phyloP scores from a whole-genome alignment of 2,888 invertebrate species.

The Drosophila prostipennis region DNA sequence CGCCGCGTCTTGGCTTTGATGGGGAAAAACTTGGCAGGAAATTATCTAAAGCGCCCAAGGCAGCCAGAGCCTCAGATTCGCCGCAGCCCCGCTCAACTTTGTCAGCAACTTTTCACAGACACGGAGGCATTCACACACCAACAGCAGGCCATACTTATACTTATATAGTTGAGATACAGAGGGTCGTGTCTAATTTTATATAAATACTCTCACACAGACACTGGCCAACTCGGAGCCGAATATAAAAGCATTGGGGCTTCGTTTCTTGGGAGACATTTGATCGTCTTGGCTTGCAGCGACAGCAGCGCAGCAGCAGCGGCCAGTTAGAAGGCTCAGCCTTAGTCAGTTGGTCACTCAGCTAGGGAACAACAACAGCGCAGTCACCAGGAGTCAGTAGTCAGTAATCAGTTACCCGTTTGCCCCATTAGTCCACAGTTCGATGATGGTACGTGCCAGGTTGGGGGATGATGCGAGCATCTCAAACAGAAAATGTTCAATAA shows the following conservation, averaged over 20 bases:
- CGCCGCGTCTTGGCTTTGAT: conserved; percentile 52
- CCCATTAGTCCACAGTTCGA: conserved; percentile 18
- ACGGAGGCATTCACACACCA: neutral
- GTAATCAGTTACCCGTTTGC: conserved; percentile 10
- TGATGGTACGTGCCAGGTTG: conserved; percentile 30
- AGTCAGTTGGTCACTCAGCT: conserved; percentile 63
- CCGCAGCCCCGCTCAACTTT: conserved; percentile 68
- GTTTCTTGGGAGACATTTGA: conserved; percentile 83
- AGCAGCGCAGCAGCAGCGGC: conserved; percentile 42
- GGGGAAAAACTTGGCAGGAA: conserved; percentile 73
- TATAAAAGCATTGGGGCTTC: conserved; percentile 82
- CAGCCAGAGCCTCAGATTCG: conserved; percentile 63
- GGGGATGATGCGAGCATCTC: conserved; percentile 3
- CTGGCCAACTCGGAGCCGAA: conserved; percentile 52
- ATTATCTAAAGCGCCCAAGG: conserved; percentile 64
- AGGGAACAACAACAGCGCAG: conserved; percentile 17
- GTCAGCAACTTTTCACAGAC: conserved; percentile 61
- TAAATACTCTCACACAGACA: conserved; percentile 51
- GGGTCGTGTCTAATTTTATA: conserved; percentile 49
- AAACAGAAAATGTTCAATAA: conserved; percentile 2
- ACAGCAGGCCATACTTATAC: conserved; percentile 55
- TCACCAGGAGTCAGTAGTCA: conserved; percentile 8
- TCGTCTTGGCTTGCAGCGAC: conserved; percentile 69
- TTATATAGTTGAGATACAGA: conserved; percentile 63
- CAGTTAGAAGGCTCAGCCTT: conserved; percentile 52